phyloP scores from a whole-genome alignment of 2,797 vertebrate genomes.

The Tachyglossus aculeatus region DNA sequence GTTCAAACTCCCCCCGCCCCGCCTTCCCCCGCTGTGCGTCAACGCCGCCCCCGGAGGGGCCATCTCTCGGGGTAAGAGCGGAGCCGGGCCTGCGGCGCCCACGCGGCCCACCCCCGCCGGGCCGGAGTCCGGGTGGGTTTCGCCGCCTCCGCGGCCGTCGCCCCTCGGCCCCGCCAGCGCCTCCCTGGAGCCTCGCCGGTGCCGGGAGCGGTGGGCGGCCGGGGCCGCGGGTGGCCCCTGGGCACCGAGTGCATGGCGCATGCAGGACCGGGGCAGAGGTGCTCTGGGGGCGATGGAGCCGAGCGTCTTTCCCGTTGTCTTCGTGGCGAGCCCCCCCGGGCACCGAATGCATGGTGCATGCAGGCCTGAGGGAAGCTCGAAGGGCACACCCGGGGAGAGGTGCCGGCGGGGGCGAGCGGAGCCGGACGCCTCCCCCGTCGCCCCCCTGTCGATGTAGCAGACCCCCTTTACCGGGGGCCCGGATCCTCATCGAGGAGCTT shows the following conservation, averaged over 20 bases:
- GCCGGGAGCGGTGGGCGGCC: neutral
- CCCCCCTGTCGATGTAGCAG: no score
- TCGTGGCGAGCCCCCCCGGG: neutral
- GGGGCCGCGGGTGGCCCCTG: neutral
- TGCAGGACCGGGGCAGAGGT: no score
- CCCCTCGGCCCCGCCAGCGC: no score
- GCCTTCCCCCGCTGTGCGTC: conserved; percentile 63
- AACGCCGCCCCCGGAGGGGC: conserved; percentile 58
- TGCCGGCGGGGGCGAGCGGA: neutral
- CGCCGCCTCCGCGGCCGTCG: no score
- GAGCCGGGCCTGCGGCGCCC: conserved; percentile 2
- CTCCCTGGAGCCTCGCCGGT: neutral
- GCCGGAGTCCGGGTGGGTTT: no score
- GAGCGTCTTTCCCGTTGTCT: neutral
- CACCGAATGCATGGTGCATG: neutral
- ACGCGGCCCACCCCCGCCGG: neutral
- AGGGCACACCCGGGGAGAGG: neutral
- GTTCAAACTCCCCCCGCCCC: conserved; percentile 59
- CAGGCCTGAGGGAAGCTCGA: neutral
- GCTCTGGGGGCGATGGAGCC: neutral
- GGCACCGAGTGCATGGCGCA: no score
- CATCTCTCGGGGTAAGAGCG: conserved; percentile 59
- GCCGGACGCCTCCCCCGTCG: neutral
- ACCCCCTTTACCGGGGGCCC: no score
- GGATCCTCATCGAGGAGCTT: neutral